Evolutionary conservation across 2,113 vertebrate species (phyloP), one percentile per base, ranked within the genome.

Genomic region (Neoarius graeffei): DNA sequence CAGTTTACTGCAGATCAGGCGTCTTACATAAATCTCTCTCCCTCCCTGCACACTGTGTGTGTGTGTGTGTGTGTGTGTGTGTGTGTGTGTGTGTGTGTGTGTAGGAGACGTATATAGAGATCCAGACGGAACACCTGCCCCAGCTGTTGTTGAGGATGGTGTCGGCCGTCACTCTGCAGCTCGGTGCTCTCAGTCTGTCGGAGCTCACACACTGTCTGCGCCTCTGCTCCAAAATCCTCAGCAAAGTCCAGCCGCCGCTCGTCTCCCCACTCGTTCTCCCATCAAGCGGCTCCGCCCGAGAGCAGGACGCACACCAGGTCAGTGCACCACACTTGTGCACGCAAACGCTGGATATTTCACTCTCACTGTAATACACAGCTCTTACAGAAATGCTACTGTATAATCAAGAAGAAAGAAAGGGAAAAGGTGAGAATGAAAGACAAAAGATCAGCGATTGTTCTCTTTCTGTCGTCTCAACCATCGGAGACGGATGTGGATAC

Each of bases 21-120:
- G 62, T n/a, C 62, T 66, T 14, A 14, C n/a, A 67, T 19, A 69
- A 9, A 10, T 42, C 35, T 50, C 71, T 30, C 6, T 50, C 35
- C 14, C 23, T 11, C 27, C 0, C 56, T 10, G 3, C 27, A 1
- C 10, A 35, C 59, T 83, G n/a, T 62, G 52, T 56, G 57, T 57
- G 42, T 66, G n/a, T n/a, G n/a, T n/a, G n/a, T n/a, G n/a, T n/a
- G 25, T 66, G 64, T n/a, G 23, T 66, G 25, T n/a, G 25, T 27
- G 64, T 19, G 30, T 48, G 69, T 76, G 73, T 50, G 35, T 50
- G 71, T 76, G 42, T 77, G 48, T 52, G 48, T 57, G 60, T 96
- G 93, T 27, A 99, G 98, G 98, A 99, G 91, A 99, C 98, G 0
- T 99, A 99, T 62, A 99, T 99, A 90, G 98, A 99, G 95, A 99